Evolutionary conservation across 92 coral and sea anemone species (phyloP).

Genomic region (Heteractis magnifica): DNA sequence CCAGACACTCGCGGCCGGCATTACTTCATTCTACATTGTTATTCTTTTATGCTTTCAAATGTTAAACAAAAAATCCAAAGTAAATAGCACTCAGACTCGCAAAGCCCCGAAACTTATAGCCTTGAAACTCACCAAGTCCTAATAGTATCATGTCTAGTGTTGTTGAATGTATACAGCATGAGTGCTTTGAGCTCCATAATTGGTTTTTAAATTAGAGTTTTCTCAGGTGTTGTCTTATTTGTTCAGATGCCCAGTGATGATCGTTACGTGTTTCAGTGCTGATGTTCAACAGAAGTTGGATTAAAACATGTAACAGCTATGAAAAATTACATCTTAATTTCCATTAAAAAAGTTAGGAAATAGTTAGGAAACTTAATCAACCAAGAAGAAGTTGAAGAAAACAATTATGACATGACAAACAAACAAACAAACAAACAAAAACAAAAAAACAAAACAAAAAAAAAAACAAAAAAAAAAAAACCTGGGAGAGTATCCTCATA

Average conservation of each 20-base stretch:
- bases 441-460: too few species aligned
- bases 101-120: neutral
- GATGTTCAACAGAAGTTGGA: neutral
- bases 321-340: neutral
- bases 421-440: too few species aligned
- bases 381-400: too few species aligned
- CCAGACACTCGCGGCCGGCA: neutral
- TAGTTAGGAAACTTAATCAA: neutral
- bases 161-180: conserved; percentile 4
- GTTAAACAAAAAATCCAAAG: conserved; percentile 23
- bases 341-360: too few species aligned
- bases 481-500: too few species aligned
- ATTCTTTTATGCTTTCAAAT: neutral
- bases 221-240: conserved; percentile 24
- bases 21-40: neutral
- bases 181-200: conserved; percentile 18
- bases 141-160: conserved; percentile 37
- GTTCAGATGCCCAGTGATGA: conserved; percentile 20
- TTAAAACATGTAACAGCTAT: neutral
- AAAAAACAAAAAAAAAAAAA: too few species aligned
- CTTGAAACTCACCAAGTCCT: conserved; percentile 24
- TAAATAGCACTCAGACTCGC: conserved; percentile 25
- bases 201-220: conserved; percentile 23
- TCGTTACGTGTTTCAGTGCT: neutral
- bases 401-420: too few species aligned